Percentiles rank a stretch among this genome's conserved stretches.
phyloP scores from a whole-genome alignment of 2,113 vertebrate species.

The Pseudopodoces humilis region DNA sequence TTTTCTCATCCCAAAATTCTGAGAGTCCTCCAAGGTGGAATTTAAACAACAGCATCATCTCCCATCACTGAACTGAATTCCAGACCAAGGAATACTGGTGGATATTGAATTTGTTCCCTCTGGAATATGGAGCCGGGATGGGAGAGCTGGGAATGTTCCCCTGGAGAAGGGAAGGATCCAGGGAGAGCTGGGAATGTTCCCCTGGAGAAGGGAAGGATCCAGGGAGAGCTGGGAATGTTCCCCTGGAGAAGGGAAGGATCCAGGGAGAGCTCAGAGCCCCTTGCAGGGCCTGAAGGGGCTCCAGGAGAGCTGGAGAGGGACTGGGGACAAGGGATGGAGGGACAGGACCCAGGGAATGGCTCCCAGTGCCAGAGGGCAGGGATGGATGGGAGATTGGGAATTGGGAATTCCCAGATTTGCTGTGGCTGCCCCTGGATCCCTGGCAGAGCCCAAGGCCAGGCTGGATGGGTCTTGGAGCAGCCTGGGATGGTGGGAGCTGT shows the following conservation, averaged over 20 bases:
- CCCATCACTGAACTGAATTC: not conserved
- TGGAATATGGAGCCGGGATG: not conserved
- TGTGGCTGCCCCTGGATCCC: not conserved
- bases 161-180: no score
- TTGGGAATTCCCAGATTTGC: not conserved
- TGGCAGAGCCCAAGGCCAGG: not conserved
- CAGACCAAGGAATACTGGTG: not conserved
- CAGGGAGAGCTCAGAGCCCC: not conserved
- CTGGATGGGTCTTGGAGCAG: no score
- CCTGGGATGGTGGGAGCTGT: not conserved
- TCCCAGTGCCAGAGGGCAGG: not conserved
- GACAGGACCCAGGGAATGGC: not conserved
- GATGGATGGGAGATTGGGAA: not conserved
- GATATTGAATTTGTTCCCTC: not conserved
- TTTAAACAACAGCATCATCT: not conserved
- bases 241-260: not conserved
- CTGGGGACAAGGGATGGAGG: not conserved
- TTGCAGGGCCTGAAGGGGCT: not conserved
- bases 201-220: not conserved
- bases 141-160: not conserved
- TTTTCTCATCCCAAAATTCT: no score
- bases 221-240: not conserved
- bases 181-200: not conserved
- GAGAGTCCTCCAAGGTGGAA: accelerated
- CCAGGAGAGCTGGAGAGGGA: not conserved